Conservation (phyloP, 2,888 invertebrate species). For the Branchipolynoe longqiensis region DNA sequence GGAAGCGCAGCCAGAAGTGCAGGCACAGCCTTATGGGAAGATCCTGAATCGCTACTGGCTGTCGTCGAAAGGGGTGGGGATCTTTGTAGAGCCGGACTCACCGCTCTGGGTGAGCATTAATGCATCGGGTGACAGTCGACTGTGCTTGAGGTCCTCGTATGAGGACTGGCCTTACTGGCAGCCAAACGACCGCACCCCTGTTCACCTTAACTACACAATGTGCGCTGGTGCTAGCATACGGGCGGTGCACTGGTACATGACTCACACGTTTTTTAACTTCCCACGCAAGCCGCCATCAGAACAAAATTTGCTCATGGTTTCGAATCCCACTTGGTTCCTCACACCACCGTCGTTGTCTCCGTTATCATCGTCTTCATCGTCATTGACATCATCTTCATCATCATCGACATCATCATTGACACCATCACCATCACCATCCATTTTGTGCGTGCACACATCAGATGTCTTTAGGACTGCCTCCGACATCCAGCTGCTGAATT, state of each 20-base stretch:
- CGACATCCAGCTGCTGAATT: background rate
- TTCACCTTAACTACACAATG: slow-evolving; percentile 58
- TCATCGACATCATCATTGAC: background rate
- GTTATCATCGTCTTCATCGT: too few species aligned
- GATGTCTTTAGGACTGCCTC: background rate
- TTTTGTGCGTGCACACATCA: background rate
- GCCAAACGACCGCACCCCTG: background rate
- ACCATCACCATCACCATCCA: background rate
- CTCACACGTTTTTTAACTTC: slow-evolving; percentile 8
- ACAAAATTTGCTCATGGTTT: background rate
- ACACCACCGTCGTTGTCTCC: background rate
- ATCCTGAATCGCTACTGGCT: slow-evolving; percentile 84
- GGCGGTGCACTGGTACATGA: slow-evolving; percentile 46
- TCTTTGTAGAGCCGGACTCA: slow-evolving; percentile 85
- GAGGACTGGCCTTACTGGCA: slow-evolving; percentile 13
- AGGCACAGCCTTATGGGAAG: slow-evolving; percentile 4
- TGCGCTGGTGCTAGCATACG: slow-evolving; percentile 46
- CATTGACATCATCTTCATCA: background rate
- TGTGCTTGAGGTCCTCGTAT: slow-evolving; percentile 20
- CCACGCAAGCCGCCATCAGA: background rate
- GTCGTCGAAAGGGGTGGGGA: slow-evolving; percentile 87
- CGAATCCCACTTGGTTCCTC: slow-evolving; percentile 31
- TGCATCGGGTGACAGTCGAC: background rate
- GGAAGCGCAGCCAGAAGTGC: too few species aligned
- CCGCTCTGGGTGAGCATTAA: slow-evolving; percentile 89